phyloP scores from a whole-genome alignment of 2,797 vertebrate genomes.

The Sebastes hubbsi region DNA sequence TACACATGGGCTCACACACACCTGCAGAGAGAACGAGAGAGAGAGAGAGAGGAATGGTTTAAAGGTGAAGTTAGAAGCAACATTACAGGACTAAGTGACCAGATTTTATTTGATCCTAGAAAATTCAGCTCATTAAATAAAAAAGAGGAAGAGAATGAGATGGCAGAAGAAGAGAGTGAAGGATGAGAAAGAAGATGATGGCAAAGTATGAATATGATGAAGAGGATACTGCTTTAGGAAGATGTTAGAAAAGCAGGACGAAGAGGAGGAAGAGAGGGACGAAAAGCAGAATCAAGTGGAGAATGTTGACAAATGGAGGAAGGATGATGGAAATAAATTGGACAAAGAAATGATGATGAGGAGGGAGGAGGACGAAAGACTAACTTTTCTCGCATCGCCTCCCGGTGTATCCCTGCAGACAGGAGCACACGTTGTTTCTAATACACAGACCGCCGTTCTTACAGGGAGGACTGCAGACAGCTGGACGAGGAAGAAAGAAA shows the following conservation, averaged over 20 bases:
- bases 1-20: constrained; percentile 84
- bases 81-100: no score
- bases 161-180: neutral
- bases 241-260: neutral
- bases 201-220: no score
- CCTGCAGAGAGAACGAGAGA: constrained; percentile 69
- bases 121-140: neutral
- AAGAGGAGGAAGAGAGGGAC: neutral
- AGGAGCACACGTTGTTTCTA: constrained; percentile 88
- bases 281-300: no score
- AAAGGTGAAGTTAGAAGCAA: neutral
- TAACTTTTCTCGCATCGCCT: constrained; percentile 90
- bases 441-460: constrained; percentile 88
- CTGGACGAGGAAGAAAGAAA: constrained; percentile 57
- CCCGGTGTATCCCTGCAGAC: constrained; percentile 85
- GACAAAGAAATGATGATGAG: neutral
- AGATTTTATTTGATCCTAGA: no score
- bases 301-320: no score
- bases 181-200: neutral
- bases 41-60: no score
- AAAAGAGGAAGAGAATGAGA: neutral
- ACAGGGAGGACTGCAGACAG: constrained; percentile 89
- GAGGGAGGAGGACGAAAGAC: constrained; percentile 29
- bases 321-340: neutral
- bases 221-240: neutral